These are phyloP conservation scores for Lipophrys pholis DNA, from an alignment of 2,113 vertebrate genomes.

Conservation along the genomic window DNA sequence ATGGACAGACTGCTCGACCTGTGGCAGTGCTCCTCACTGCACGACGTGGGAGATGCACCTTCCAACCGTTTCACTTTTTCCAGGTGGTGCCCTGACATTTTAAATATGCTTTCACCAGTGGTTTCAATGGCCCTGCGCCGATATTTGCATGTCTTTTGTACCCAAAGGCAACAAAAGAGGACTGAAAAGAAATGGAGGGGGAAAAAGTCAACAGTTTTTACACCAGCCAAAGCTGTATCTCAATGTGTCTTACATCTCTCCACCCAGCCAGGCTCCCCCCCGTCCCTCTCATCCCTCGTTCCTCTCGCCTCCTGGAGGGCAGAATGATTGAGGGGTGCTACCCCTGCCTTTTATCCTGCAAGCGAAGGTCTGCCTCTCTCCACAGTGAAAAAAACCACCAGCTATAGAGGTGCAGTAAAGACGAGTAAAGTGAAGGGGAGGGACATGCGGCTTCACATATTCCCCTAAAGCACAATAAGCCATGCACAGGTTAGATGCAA, in stretches of 20 bases:
- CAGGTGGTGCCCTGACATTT: conserved; percentile 75
- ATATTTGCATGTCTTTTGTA: conserved; percentile 82
- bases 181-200: conserved; percentile 46
- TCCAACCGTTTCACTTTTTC: conserved; percentile 68
- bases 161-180: conserved; percentile 69
- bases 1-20: conserved; percentile 26
- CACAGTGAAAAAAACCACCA: conserved; percentile 68
- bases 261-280: conserved; percentile 74
- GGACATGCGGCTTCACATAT: conserved; percentile 67
- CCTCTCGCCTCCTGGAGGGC: conserved; percentile 79
- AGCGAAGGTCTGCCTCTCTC: conserved; percentile 73
- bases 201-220: conserved; percentile 77
- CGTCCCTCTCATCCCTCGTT: conserved; percentile 67
- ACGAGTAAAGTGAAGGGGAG: conserved; percentile 63
- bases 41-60: conserved; percentile 45
- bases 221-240: conserved; percentile 76
- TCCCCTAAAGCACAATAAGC: conserved; percentile 72
- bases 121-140: conserved; percentile 63
- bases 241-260: conserved; percentile 80
- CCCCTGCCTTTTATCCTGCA: conserved; percentile 80
- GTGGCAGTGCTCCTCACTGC: conserved; percentile 20
- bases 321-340: conserved; percentile 78
- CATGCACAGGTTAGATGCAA: conserved; percentile 74
- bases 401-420: conserved; percentile 67
- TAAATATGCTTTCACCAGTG: conserved; percentile 64